Percentiles rank a stretch among this genome's conserved stretches.
Evolutionary conservation across 2,888 invertebrate genomes (phyloP).

Genomic region (Thumatha senex): DNA sequence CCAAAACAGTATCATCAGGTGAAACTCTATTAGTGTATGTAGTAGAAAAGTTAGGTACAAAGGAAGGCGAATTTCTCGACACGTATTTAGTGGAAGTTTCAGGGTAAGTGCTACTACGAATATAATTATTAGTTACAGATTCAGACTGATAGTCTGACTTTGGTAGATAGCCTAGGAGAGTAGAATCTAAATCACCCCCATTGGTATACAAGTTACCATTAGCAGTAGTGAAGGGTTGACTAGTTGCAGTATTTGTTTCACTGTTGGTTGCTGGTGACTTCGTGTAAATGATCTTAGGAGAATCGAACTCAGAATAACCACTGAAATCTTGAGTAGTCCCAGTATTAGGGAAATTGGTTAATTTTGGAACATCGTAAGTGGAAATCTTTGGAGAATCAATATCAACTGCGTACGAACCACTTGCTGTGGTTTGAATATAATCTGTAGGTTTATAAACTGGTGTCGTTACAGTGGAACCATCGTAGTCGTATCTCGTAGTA

Average conservation of each 20-base stretch:
- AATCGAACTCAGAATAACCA: constrained; percentile 17
- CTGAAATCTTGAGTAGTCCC: constrained; percentile 21
- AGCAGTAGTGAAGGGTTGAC: constrained; percentile 19
- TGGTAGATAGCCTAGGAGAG: constrained; percentile 23
- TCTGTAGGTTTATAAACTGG: constrained; percentile 20
- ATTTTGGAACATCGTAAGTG: constrained; percentile 31
- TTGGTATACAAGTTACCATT: constrained; percentile 14
- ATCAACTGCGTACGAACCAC: constrained; percentile 15
- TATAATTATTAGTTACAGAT: constrained; percentile 20
- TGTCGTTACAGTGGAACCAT: constrained; percentile 15
- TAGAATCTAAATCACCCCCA: constrained; percentile 22
- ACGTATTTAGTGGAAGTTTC: constrained; percentile 32
- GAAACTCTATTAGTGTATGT: constrained; percentile 26
- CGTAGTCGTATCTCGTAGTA: constrained; percentile 22
- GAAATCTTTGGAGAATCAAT: constrained; percentile 26
- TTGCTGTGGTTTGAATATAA: constrained; percentile 14
- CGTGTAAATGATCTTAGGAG: constrained; percentile 16
- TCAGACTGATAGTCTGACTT: constrained; percentile 23
- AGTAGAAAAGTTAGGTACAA: constrained; percentile 23
- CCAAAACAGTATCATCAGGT: constrained; percentile 21
- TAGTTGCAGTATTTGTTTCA: constrained; percentile 14
- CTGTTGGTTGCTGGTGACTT: constrained; percentile 13
- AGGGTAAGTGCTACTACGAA: constrained; percentile 16
- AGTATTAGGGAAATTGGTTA: constrained; percentile 22
- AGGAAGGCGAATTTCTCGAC: constrained; percentile 21